Evolutionary conservation across 2,113 vertebrate species (phyloP).

Genomic region (Epinephelus fuscoguttatus): DNA sequence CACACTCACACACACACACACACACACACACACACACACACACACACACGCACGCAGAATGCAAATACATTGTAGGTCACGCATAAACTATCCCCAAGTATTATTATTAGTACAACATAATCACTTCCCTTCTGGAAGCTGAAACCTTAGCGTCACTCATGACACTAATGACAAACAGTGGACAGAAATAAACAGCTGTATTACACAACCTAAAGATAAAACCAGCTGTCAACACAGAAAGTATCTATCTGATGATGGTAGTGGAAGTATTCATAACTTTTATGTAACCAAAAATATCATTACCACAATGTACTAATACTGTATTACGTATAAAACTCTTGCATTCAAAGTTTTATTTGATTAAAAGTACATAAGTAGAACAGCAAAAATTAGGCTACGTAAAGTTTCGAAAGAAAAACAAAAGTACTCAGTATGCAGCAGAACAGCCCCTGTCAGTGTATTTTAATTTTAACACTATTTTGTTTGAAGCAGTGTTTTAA

Average conservation of each 20-base stretch:
- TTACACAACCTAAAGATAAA: constrained; percentile 2
- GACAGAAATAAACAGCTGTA: constrained; percentile 27
- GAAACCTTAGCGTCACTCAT: constrained; percentile 6
- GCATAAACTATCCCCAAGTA: constrained; percentile 27
- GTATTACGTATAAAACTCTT: neutral
- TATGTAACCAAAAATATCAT: neutral
- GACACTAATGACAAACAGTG: constrained; percentile 9
- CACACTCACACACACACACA: constrained; percentile 24
- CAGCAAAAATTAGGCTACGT: neutral
- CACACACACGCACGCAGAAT: constrained; percentile 11
- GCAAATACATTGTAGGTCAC: constrained; percentile 43
- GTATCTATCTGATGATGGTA: neutral
- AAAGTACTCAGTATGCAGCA: neutral
- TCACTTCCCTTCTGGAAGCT: constrained; percentile 42
- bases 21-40: too few relatives aligned
- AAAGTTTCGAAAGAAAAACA: neutral
- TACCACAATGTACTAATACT: neutral
- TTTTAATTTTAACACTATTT: neutral
- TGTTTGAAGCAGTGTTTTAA: too few relatives aligned
- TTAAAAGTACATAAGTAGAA: neutral
- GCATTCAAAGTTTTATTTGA: neutral
- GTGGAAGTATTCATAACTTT: neutral
- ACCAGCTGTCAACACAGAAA: neutral
- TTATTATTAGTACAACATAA: constrained; percentile 42
- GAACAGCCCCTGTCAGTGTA: neutral